A percentile compares a stretch with the other conserved stretches of the same genome.
These are phyloP conservation scores for Temnothorax curvispinosus DNA, from an alignment of 1,140 invertebrate genomes.

Conservation along the genomic window DNA sequence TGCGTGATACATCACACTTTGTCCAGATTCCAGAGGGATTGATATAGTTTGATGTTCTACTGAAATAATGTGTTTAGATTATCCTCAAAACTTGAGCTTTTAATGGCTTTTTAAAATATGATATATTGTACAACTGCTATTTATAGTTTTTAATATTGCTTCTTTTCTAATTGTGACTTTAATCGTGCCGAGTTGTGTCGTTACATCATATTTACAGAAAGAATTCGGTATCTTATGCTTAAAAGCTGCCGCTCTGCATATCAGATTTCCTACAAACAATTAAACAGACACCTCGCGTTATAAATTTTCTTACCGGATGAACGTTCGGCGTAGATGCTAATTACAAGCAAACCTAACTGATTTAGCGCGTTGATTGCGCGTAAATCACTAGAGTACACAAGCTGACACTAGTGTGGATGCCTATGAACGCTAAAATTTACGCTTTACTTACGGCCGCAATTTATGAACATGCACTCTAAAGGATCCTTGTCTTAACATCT, in stretches of 20 bases:
- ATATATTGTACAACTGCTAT: neutral
- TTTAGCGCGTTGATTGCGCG: slow-evolving; percentile 48
- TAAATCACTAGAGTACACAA: slow-evolving; percentile 56
- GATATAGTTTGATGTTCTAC: neutral
- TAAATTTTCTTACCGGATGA: slow-evolving; percentile 50
- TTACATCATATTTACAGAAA: slow-evolving; percentile 25
- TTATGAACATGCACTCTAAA: slow-evolving; percentile 49
- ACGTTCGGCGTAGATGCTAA: slow-evolving; percentile 58
- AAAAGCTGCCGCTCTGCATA: slow-evolving; percentile 25
- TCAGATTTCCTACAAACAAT: slow-evolving; percentile 57
- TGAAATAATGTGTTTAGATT: neutral
- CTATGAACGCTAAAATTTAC: slow-evolving; percentile 57
- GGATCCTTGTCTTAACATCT: slow-evolving; percentile 45
- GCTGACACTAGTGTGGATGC: slow-evolving; percentile 36
- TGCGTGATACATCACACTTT: neutral
- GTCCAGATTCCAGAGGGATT: neutral
- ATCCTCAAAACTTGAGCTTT: neutral
- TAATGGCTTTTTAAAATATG: neutral
- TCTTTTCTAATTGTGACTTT: neutral
- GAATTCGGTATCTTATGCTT: slow-evolving; percentile 40
- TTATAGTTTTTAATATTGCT: neutral
- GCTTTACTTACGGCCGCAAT: slow-evolving; percentile 44
- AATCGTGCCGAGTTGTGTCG: neutral
- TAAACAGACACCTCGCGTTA: slow-evolving; percentile 40
- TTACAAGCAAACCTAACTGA: slow-evolving; percentile 65